Base-by-base conservation (phyloP, 2,888 invertebrate species). In the Halictus quadricinctus region DNA sequence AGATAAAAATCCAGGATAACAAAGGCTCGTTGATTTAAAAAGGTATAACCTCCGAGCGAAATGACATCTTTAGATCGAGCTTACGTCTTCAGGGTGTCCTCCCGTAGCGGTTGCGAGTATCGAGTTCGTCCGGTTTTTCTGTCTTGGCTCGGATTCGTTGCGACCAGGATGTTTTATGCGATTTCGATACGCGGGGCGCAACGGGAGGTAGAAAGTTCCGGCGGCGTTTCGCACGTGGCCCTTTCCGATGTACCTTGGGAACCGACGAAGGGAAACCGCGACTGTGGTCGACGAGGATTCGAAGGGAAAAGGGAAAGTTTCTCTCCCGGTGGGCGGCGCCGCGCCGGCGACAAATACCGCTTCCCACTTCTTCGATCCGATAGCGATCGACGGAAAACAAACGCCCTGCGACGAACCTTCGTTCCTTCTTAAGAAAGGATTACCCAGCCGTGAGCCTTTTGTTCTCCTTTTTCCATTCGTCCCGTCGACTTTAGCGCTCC, bases 341-440 rank as follows among this genome's bases (percentile, higher is more conserved):
- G 69, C 54, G 48, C 69, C 77, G 74, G 58, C 90, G 85, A 89
- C 90, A 89, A 89, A 90, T 90, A 88, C 90, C 88, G 87, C 85
- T 90, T 90, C 90, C 90, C 86, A 88, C 82, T 83, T 87, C 86
- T 64, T 64, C 83, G 87, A 86, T 50, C 84, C 88, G 91, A 90
- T 90, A 85, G 88, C 87, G 90, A 91, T 90, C 88, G 90, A 88
- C 87, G 81, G 84, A 90, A 90, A 90, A 90, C 90, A 90, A 90
- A 91, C 88, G 85, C 36, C 73, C 43, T 50, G 36, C 66, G 78
- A 77, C 81, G 72, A 66, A 74, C 60, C 80, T 76, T 82, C 76
- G 80, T 72, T 41, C 76, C 83, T 74, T 73, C 74, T 69, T 75
- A 75, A 86, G 82, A 83, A 90, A 81, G 85, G 90, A 89, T 89